Percentiles rank a stretch among this genome's conserved stretches.
Conservation (phyloP, 2,797 vertebrate genomes). For the Artibeus lituratus region DNA sequence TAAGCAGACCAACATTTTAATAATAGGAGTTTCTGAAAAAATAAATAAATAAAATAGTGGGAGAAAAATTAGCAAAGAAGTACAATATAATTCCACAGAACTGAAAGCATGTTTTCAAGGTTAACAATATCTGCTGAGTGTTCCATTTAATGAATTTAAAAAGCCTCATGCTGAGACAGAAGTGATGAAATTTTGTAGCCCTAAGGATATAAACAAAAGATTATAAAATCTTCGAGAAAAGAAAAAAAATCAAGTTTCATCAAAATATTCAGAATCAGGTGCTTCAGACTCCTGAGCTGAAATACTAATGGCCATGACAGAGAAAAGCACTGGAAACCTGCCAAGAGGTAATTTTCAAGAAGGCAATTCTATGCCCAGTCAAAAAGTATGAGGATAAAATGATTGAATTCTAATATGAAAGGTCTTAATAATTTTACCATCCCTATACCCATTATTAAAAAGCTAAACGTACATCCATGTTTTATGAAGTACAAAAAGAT, state of each 20-base stretch:
- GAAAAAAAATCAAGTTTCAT: not conserved
- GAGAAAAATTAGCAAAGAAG: slow-evolving; percentile 22
- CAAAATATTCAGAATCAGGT: not conserved
- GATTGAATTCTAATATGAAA: not conserved
- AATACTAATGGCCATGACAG: not conserved
- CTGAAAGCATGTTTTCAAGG: slow-evolving; percentile 21
- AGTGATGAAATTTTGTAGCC: not conserved
- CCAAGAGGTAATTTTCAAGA: not conserved
- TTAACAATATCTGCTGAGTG: slow-evolving; percentile 27
- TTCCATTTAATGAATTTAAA: slow-evolving; percentile 33
- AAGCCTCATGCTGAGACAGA: slow-evolving; percentile 26
- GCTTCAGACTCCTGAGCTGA: not conserved
- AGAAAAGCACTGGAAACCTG: not conserved
- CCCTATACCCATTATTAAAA: not conserved
- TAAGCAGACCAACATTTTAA: slow-evolving; percentile 35
- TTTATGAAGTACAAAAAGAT: not conserved
- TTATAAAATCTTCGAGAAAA: not conserved
- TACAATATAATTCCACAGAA: not conserved
- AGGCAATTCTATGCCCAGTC: not conserved
- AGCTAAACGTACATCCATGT: not conserved
- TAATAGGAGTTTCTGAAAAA: slow-evolving; percentile 27
- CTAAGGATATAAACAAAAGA: not conserved
- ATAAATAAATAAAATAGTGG: slow-evolving; percentile 50
- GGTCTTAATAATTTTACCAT: not conserved
- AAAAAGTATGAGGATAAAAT: not conserved